Base-by-base conservation (phyloP, 2,888 invertebrate species). In the Anticlea derivata region DNA sequence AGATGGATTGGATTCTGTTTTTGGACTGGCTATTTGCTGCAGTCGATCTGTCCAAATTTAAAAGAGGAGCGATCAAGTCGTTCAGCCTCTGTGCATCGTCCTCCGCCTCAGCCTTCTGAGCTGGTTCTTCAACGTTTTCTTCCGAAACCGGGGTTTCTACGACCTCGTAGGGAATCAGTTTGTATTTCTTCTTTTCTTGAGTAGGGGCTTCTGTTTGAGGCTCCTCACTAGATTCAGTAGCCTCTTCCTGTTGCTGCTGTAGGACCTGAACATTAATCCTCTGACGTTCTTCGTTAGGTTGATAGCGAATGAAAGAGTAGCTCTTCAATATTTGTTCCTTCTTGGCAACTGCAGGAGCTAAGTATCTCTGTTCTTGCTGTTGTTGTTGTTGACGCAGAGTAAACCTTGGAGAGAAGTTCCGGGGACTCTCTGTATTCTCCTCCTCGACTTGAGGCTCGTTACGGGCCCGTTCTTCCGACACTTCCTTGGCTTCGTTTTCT, bases 1-100 rank as follows among this genome's bases (percentile, higher is more conserved):
- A 46, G 48, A 61, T 64, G 10, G 52, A 45, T 22, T 70, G 60
- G 8, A 60, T 38, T 27, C 64, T 63, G 54, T 65, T 61, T 39
- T 64, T 70, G 31, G 64, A 65, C 39, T 63, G 56, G 11, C 48
- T 37, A 12, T 66, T 63, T 2, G 47, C 47, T 27, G 63, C 61
- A 6, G 61, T 55, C n/a, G 71, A 55, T 29, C 59, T 60, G 24
- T 65, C 55, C 11, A 63, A 65, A 39, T 63, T 60, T 20, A 64
- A 38, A 1, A 67, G 49, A 4, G 72, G 66, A 20, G 63, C 55
- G 26, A 67, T 54, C 1, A 71, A 45, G 6, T 53, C 41, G 1
- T 52, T 58, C 5, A 57, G 12, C 40, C 37, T 58, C 10, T 61
- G 60, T 54, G 59, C 53, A 0, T 47, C 29, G 1, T 49, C 44